Evolutionary conservation across 2,888 invertebrate genomes (phyloP), one percentile per base, ranked within the genome.

Genomic region (Clostera curtula): DNA sequence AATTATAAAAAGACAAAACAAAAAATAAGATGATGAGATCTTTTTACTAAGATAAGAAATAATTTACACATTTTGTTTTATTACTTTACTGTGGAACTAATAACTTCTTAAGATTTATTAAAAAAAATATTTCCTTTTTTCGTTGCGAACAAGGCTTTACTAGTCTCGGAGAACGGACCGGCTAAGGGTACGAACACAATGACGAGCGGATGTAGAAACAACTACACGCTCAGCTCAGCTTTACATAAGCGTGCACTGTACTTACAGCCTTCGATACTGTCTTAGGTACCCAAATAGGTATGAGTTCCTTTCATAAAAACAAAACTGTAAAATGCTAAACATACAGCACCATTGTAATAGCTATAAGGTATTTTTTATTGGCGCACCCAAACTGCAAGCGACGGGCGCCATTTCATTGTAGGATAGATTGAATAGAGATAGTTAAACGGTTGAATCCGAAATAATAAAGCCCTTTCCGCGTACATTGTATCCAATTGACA

Each of bases 21-120:
- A 82, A 77, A 75, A 77, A 79, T 80, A 79, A 82, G 80, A 77
- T 72, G 68, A 82, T 82, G 82, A 83, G 83, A 83, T 83, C 83
- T 82, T 82, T 82, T 80, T 80, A 79, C 80, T 82, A 83, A 76
- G 73, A 77, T 80, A 80, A 82, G 79, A 82, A 77, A 74, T 49
- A 80, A 77, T 73, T 77, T 80, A 79, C 77, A 79, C 68, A 63
- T 71, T 73, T 66, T 47, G 52, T 49, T 65, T 67, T 62, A 69
- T 72, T 71, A 69, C 65, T 47, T 74, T 68, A 71, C 69, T 76
- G 75, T 75, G 77, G 73, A 79, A 79, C 76, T 74, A 77, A 79
- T 65, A 71, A 72, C 61, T 71, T 67, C 63, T 74, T 76, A 77
- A 57, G 61, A 70, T 71, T 72, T 65, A 74, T 71, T 62, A 60